These are phyloP conservation scores for Achroia grisella DNA, from an alignment of 1,140 invertebrate species.

Conservation along the genomic window DNA sequence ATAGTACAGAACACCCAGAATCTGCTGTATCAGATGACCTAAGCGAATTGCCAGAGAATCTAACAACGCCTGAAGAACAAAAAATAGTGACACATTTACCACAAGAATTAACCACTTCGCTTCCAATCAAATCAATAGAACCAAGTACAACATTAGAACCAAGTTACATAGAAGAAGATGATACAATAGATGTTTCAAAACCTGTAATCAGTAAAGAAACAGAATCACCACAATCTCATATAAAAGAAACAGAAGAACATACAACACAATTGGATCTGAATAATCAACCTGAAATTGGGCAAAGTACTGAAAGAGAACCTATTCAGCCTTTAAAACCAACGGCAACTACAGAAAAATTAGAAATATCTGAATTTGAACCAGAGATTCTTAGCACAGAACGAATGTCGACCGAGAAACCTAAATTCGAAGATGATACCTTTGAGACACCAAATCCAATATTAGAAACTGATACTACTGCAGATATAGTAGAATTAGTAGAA, in stretches of 20 bases:
- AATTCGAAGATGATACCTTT: background rate
- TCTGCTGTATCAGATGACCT: too few species aligned
- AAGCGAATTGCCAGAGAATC: too few species aligned
- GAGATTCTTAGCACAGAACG: background rate
- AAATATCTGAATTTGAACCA: background rate
- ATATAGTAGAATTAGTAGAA: conserved; percentile 53
- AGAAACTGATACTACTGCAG: conserved; percentile 36
- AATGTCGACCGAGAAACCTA: background rate
- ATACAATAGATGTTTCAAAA: too few species aligned
- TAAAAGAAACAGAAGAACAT: conserved; percentile 3
- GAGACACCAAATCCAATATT: background rate
- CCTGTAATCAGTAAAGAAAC: background rate
- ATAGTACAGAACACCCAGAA: background rate
- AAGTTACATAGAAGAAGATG: background rate
- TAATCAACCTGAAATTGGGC: conserved; percentile 4
- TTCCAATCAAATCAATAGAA: too few species aligned
- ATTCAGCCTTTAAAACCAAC: background rate
- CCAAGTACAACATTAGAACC: too few species aligned
- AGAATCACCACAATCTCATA: conserved; percentile 5
- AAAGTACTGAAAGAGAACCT: conserved; percentile 2
- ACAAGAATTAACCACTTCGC: background rate
- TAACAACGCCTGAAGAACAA: too few species aligned
- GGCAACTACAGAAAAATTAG: background rate
- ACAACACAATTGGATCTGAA: background rate
- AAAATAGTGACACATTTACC: background rate